Conservation (phyloP, 1,140 invertebrate species). For the Pseudoatta argentina region DNA sequence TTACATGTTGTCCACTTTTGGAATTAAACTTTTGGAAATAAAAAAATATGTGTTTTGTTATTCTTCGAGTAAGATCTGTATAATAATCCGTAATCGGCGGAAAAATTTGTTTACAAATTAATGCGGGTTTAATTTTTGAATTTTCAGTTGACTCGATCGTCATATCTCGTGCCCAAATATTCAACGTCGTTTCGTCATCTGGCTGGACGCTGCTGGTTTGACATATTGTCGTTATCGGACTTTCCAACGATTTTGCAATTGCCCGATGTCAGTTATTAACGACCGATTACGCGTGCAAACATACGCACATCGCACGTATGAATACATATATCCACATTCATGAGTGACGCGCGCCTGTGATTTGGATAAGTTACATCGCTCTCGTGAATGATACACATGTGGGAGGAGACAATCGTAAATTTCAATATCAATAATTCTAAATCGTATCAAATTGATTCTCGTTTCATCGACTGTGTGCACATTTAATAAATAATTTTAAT, state of each 20-base stretch:
- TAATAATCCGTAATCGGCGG: not conserved
- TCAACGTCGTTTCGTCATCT: conserved; percentile 40
- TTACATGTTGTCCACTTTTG: not conserved
- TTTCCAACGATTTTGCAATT: conserved; percentile 61
- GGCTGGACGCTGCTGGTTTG: conserved; percentile 45
- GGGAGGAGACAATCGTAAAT: conserved; percentile 41
- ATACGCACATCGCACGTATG: conserved; percentile 29
- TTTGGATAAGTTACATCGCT: conserved; percentile 57
- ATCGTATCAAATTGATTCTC: conserved; percentile 50
- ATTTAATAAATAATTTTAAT: conserved; percentile 56
- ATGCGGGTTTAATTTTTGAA: conserved; percentile 7
- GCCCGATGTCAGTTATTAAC: conserved; percentile 56
- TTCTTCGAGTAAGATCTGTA: not conserved
- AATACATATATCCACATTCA: conserved; percentile 1
- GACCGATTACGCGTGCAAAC: conserved; percentile 63
- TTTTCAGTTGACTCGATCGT: conserved; percentile 8
- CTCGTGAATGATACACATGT: conserved; percentile 55
- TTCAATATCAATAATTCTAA: conserved; percentile 56
- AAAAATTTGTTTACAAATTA: conserved; percentile 20
- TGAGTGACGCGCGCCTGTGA: conserved; percentile 20
- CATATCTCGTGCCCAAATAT: conserved; percentile 36
- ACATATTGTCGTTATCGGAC: conserved; percentile 53
- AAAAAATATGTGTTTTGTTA: not conserved
- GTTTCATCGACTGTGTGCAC: conserved; percentile 17
- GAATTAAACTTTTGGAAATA: not conserved